Percentiles rank a stretch among this genome's conserved stretches.
These are phyloP conservation scores for Pristionchus arcanus DNA, from an alignment of 2,888 invertebrate species.

Conservation along the genomic window DNA sequence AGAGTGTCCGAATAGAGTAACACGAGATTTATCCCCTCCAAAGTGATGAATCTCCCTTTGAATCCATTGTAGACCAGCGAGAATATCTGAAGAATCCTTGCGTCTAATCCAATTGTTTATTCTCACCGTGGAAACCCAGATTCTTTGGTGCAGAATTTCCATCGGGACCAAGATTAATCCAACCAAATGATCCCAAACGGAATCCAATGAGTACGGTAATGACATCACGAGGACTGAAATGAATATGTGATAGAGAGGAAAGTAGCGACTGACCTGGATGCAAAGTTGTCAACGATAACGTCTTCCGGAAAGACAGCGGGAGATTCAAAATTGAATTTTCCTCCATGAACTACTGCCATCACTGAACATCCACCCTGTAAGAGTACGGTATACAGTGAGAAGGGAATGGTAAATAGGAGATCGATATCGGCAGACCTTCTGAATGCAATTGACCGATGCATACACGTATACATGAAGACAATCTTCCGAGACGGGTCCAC, in stretches of 20 bases:
- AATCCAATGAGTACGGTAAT: conserved; percentile 52
- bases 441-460: conserved; percentile 11
- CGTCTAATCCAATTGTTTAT: neutral
- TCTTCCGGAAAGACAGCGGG: conserved; percentile 51
- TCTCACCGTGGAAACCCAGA: conserved; percentile 40
- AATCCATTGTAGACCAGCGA: conserved; percentile 28
- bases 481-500: conserved; percentile 43
- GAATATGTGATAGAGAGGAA: neutral
- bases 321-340: conserved; percentile 50
- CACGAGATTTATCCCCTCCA: conserved; percentile 23
- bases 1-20: conserved; percentile 45
- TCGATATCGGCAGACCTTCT: neutral
- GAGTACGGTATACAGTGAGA: neutral
- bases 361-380: conserved; percentile 44
- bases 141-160: conserved; percentile 13
- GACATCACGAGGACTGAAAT: conserved; percentile 43
- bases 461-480: conserved; percentile 50
- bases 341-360: conserved; percentile 42
- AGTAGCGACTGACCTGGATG: neutral
- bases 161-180: conserved; percentile 40
- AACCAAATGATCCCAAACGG: conserved; percentile 52
- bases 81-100: conserved; percentile 21
- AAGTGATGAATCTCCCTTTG: conserved; percentile 46
- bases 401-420: neutral
- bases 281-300: conserved; percentile 47